Evolutionary conservation across 2,888 invertebrate species (phyloP).

Genomic region (Tetheella fluctuosa): DNA sequence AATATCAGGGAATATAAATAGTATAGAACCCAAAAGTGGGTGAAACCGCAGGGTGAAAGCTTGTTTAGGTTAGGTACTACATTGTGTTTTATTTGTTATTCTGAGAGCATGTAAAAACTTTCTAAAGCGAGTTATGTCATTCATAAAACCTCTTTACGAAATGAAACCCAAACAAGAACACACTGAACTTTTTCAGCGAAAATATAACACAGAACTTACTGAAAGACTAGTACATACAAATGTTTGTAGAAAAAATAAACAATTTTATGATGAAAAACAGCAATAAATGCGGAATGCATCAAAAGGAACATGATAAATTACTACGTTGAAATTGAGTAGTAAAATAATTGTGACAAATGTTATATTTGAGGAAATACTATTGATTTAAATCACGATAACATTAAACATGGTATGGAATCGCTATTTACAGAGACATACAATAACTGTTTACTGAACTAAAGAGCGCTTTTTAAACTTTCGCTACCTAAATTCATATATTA

Average conservation of each 20-base stretch:
- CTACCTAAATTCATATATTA: too few species aligned
- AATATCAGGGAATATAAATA: too few species aligned
- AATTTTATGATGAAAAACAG: neutral
- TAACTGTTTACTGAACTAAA: too few species aligned
- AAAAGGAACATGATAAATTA: neutral
- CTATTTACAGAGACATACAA: too few species aligned
- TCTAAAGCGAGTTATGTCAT: neutral
- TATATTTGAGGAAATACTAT: too few species aligned
- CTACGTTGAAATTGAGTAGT: neutral
- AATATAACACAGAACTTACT: neutral
- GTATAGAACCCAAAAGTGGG: too few species aligned
- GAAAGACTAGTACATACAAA: neutral
- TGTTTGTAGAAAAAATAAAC: neutral
- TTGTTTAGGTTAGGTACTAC: too few species aligned
- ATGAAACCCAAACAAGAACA: conserved; percentile 1
- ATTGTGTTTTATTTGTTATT: too few species aligned
- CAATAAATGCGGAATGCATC: neutral
- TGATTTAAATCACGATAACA: too few species aligned
- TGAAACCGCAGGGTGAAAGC: too few species aligned
- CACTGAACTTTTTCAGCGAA: neutral
- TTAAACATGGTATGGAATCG: too few species aligned
- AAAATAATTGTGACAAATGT: neutral
- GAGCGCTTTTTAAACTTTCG: too few species aligned
- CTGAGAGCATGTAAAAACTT: neutral
- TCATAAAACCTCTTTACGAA: neutral